A percentile compares a stretch with the other conserved stretches of the same genome.
Evolutionary conservation across 2,113 vertebrate genomes (phyloP).

Genomic region (Atractosteus spatula): DNA sequence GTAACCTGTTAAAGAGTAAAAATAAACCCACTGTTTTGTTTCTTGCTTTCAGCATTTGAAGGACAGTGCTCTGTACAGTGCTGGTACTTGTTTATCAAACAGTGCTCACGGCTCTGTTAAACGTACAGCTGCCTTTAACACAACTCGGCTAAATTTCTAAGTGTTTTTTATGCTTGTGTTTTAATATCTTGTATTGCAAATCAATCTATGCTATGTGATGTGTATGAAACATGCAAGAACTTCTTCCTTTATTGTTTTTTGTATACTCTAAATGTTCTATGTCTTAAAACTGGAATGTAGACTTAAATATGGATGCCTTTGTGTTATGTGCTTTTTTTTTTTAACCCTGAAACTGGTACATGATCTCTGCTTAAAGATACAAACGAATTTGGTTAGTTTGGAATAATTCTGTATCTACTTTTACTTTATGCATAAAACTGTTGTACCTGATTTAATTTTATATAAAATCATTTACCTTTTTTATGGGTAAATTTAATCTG

Average conservation of each 20-base stretch:
- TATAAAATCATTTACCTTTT: slow-evolving; percentile 58
- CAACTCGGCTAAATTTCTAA: too few species aligned
- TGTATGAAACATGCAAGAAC: slow-evolving; percentile 47
- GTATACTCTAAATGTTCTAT: slow-evolving; percentile 33
- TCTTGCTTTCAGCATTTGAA: too few species aligned
- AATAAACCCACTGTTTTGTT: too few species aligned
- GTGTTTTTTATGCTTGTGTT: slow-evolving; percentile 42
- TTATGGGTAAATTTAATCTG: too few species aligned
- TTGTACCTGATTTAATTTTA: slow-evolving; percentile 66
- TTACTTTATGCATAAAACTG: slow-evolving; percentile 59
- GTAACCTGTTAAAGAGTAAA: too few species aligned
- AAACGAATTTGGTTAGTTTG: slow-evolving; percentile 60
- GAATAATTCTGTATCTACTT: slow-evolving; percentile 58
- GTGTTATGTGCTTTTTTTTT: slow-evolving; percentile 64
- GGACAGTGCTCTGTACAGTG: too few species aligned
- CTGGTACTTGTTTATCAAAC: too few species aligned
- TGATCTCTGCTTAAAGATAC: slow-evolving; percentile 45
- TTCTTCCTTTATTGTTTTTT: slow-evolving; percentile 25
- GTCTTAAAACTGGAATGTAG: slow-evolving; percentile 70
- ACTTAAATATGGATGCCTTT: slow-evolving; percentile 34
- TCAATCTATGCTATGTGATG: slow-evolving; percentile 54
- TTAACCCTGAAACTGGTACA: slow-evolving; percentile 62
- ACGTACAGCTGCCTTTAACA: too few species aligned
- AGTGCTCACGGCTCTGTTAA: too few species aligned
- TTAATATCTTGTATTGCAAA: slow-evolving; percentile 49